Conservation (phyloP, 2,888 invertebrate species). For the Hydropsyche betteni region DNA sequence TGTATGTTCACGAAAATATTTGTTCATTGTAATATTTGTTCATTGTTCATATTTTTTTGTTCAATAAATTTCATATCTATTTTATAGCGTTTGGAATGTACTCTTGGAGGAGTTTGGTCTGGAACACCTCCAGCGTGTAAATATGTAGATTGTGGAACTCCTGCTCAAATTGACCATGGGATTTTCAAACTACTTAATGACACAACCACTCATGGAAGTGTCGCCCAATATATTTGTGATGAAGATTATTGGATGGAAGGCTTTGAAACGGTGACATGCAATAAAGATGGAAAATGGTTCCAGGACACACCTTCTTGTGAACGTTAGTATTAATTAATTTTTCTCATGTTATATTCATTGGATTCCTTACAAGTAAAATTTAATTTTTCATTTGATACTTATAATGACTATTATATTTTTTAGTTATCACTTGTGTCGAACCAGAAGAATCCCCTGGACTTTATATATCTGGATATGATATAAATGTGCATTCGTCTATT, state of each 20-base stretch:
- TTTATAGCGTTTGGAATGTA: constrained; percentile 78
- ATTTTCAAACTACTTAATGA: constrained; percentile 76
- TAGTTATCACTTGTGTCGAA: constrained; percentile 86
- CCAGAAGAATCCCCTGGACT: constrained; percentile 87
- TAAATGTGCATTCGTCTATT: constrained; percentile 87
- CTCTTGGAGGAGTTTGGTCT: constrained; percentile 87
- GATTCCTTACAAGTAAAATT: background rate
- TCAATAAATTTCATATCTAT: constrained; percentile 32
- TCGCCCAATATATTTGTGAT: constrained; percentile 82
- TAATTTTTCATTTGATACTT: background rate
- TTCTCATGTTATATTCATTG: background rate
- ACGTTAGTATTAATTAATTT: constrained; percentile 64
- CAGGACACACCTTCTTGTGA: constrained; percentile 87
- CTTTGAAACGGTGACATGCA: constrained; percentile 76
- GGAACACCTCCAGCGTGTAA: constrained; percentile 82
- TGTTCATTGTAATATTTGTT: constrained; percentile 53
- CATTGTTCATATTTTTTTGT: background rate
- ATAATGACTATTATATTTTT: constrained; percentile 48
- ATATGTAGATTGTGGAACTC: constrained; percentile 87
- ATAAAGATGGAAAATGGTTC: constrained; percentile 87
- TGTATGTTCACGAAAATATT: constrained; percentile 59
- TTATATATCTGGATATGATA: constrained; percentile 88
- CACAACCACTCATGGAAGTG: constrained; percentile 82
- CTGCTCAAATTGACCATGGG: constrained; percentile 81
- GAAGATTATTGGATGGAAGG: constrained; percentile 86